Base-by-base conservation (phyloP, 2,113 vertebrate genomes). In the Indicator maculatus region DNA sequence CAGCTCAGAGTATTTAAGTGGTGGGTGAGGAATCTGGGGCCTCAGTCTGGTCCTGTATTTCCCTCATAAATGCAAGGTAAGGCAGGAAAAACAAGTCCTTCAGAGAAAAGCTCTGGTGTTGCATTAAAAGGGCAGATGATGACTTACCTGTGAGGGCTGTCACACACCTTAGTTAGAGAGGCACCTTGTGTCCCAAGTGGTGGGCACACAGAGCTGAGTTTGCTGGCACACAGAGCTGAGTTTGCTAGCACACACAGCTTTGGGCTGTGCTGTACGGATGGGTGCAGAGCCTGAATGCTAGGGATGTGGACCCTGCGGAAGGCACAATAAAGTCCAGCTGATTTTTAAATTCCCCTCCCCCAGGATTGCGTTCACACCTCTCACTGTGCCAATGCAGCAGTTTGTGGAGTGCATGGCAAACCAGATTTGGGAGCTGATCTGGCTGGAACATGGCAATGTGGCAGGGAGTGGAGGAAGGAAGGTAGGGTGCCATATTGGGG, bases 361-460 rank as follows among this genome's bases (percentile, higher is more conserved):
- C 11, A 5, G 8, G 9, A 9, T 71, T 76, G 53, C 36, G 85
- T 77, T 76, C 19, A 13, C 1, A 1, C 31, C 44, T 27, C 38
- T 16, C 11, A 6, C 47, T 0, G 4, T 64, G 50, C 26, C 21
- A 65, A 2, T 0, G 0, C 33, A 61, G 52, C 38, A 75, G 52
- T 61, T 72, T 24, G 3, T 38, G 53, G 28, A 84, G 31, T 84
- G 58, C 33, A 5, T 3, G 8, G 36, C 28, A 63, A 90, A 70
- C 27, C 61, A 79, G n/a, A 30, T 58, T n/a, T 66, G 39, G 64
- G 59, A 56, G 26, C 28, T 26, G 28, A 18, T 36, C 11, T 4
- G 4, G 33, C 41, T 67, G 81, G 61, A 59, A 66, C 61, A 65
- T 56, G 14, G 3, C 64, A 28, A 3, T 27, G n/a, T 66, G 85